A percentile compares a stretch with the other conserved stretches of the same genome.
Conservation (phyloP, 2,888 invertebrate species). For the Tetragnatha montana region DNA sequence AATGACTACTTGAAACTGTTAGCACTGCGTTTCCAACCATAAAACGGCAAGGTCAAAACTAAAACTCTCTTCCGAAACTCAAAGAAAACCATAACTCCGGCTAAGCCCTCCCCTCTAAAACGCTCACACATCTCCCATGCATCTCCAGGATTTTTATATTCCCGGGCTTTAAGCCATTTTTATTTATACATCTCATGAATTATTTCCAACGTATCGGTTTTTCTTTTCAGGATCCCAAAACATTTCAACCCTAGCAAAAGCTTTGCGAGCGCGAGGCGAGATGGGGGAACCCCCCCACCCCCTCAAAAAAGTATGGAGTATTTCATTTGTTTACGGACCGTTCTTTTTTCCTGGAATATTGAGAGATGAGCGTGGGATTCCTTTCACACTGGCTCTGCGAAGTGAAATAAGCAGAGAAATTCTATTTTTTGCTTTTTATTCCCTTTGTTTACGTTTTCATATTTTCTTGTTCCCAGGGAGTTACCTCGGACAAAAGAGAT, state of each 20-base stretch:
- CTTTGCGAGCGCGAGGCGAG: background rate
- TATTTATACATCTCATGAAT: background rate
- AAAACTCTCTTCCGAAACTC: background rate
- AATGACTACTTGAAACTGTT: too few species aligned
- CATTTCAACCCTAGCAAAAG: background rate
- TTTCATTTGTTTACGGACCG: conserved; percentile 23
- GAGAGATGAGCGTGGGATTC: background rate
- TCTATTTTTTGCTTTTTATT: background rate
- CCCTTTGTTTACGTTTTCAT: background rate
- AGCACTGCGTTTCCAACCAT: too few species aligned
- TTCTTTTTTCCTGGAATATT: background rate
- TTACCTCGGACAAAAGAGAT: background rate
- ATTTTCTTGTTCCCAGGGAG: background rate
- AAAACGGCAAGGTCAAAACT: too few species aligned
- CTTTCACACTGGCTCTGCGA: background rate
- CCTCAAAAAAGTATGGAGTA: background rate
- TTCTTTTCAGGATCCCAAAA: background rate
- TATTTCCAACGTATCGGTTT: conserved; percentile 1
- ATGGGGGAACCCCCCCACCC: background rate
- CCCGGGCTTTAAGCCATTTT: background rate
- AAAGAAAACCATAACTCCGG: background rate
- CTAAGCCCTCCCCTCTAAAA: background rate
- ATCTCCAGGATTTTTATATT: background rate
- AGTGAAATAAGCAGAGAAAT: conserved; percentile 11
- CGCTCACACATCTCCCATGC: background rate